Evolutionary conservation across 1,140 invertebrate species (phyloP), one percentile per base, ranked within the genome.

Genomic region (Andricus grossulariae): DNA sequence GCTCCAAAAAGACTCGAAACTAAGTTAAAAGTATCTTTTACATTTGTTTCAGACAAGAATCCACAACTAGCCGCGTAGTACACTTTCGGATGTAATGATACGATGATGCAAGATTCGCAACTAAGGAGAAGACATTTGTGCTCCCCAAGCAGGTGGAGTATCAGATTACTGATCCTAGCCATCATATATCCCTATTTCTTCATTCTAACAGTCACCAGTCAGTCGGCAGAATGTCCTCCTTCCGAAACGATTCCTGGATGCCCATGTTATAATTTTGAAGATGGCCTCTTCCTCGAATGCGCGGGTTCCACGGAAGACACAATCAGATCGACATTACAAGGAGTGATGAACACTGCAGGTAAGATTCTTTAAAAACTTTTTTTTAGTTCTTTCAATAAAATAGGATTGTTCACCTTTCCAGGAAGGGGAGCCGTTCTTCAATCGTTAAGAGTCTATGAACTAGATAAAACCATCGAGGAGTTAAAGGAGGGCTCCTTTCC

Each of bases 191-290:
- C 75, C 8, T 78, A 78, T 50, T 83, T 79, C 54, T 79, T 81
- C 13, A 71, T 77, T 25, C 66, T 19, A 45, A 78, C 74, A 18
- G 75, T 80, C 52, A 66, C 77, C 12, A 73, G 80, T 25, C 78
- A 83, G 77, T 73, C 81, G 21, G 84, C 85, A 52, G 87, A 91
- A 76, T 91, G 90, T 75, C 90, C 89, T 32, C 83, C 87, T 2
- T 76, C 82, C 0, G 84, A 87, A 55, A 76, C 82, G 15, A 89
- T 89, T 72, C 89, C 86, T 16, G 89, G 86, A 32, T 98, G 97
- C 91, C 95, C 96, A 0, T 98, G 97, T 89, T 97, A 97, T 91
- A 96, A 96, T 89, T 96, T 97, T 86, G 96, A 97, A 88, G 96
- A 97, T 91, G 97, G 96, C 21, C 92, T 98, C 52, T 97, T 96